A percentile compares a stretch with the other conserved stretches of the same genome.
phyloP scores from a whole-genome alignment of 23 tunicate species.

The Diplosoma virens region DNA sequence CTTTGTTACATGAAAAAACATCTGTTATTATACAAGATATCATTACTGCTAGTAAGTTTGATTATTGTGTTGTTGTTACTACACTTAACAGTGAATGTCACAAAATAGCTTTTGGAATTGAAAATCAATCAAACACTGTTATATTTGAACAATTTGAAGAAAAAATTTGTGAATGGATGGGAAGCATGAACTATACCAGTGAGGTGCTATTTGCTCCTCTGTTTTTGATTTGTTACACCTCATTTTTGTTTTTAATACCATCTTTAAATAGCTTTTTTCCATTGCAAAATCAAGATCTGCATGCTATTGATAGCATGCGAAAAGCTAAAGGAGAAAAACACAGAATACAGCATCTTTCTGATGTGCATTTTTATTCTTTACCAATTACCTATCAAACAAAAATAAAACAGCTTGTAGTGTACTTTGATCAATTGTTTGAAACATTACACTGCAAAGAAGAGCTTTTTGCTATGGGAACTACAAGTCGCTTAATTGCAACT shows the following conservation, averaged over 20 bases:
- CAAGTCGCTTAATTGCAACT: constrained; percentile 34
- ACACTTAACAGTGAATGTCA: constrained; percentile 33
- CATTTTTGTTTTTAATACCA: constrained; percentile 38
- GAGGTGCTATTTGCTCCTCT: constrained; percentile 52
- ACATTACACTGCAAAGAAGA: constrained; percentile 55
- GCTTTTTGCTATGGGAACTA: constrained; percentile 49
- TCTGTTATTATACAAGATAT: constrained; percentile 35
- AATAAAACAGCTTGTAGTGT: constrained; percentile 22
- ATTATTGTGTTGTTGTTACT: constrained; percentile 40
- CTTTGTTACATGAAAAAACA: constrained; percentile 29
- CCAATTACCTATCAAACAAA: constrained; percentile 40
- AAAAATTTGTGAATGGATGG: constrained; percentile 47
- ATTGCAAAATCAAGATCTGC: constrained; percentile 30
- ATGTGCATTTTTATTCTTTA: constrained; percentile 62
- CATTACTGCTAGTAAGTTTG: constrained; percentile 50
- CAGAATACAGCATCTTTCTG: constrained; percentile 15
- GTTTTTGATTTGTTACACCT: constrained; percentile 33
- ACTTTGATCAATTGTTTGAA: constrained; percentile 36
- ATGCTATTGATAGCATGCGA: constrained; percentile 28
- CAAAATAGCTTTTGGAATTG: constrained; percentile 11
- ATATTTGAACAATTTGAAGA: constrained; percentile 28
- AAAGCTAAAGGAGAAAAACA: constrained; percentile 36
- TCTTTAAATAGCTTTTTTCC: constrained; percentile 41
- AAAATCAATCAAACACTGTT: neutral
- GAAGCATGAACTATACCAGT: constrained; percentile 25